Conservation (phyloP, 2,113 vertebrate genomes). For the Typhlomys cinereus region DNA sequence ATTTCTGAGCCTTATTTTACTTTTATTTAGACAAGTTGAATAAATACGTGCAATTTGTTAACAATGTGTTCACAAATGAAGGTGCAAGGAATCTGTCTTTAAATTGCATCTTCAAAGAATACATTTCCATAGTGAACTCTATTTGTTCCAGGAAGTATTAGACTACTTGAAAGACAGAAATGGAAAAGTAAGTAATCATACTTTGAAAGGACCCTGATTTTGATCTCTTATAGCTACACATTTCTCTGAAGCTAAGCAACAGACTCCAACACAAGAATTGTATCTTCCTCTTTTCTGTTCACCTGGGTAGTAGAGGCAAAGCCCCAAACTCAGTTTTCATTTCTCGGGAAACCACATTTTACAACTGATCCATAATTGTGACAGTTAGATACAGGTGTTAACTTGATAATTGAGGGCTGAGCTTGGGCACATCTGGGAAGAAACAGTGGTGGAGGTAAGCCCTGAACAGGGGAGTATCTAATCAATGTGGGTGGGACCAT, state of each 20-base stretch:
- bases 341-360: constrained; percentile 26
- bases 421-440: no score
- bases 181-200: constrained; percentile 77
- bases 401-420: no score
- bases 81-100: constrained; percentile 68
- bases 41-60: constrained; percentile 72
- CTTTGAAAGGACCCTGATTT: constrained; percentile 71
- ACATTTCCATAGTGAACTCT: constrained; percentile 78
- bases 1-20: constrained; percentile 67
- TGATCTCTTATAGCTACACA: constrained; percentile 61
- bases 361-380: neutral
- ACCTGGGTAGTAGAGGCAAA: neutral
- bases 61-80: constrained; percentile 74
- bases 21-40: constrained; percentile 76
- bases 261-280: neutral
- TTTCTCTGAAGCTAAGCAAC: constrained; percentile 66
- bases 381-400: no score
- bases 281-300: neutral
- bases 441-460: no score
- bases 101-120: constrained; percentile 79
- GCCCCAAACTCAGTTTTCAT: neutral
- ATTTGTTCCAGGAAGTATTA: constrained; percentile 80
- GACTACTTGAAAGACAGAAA: constrained; percentile 74
- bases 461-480: no score
- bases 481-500: no score